Base-by-base conservation (phyloP, 2,113 vertebrate species). In the Melozone crissalis region DNA sequence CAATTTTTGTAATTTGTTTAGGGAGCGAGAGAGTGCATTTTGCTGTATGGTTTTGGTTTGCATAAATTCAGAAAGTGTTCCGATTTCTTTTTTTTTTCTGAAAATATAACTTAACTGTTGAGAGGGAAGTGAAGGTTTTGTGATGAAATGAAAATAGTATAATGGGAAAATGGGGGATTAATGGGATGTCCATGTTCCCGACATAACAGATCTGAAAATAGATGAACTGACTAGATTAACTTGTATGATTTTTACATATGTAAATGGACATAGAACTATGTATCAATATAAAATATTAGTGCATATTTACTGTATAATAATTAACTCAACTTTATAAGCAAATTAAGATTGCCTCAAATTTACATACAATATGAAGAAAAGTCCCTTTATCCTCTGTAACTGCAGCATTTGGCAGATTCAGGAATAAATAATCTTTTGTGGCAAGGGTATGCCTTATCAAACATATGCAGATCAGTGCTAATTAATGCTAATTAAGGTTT, bases 401-500 rank as follows among this genome's bases (percentile, higher is more conserved):
- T 92, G 97, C 97, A 97, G 95, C 98, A 97, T 98, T 98, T 98
- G 97, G 98, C 98, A 98, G 97, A 98, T 98, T 98, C 97, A 96
- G 95, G 97, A 97, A 98, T 98, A 98, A 98, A 98, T 98, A 98
- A 98, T 98, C 98, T 98, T 98, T 98, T 98, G 98, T 98, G 97
- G 98, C 98, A 98, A 98, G 98, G 98, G 98, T 98, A 98, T 97
- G 98, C 98, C 98, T 98, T 99, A 99, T 99, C 98, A 99, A 98
- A 99, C 97, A 98, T 98, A 99, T 99, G 98, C 98, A 99, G 98
- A 99, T 98, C 98, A 98, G 98, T 96, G 97, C 98, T 99, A 98
- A 98, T 99, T 99, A 99, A 98, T 98, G 98, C 98, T 98, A 99
- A 98, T 99, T 98, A 99, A 98, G 98, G 97, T 98, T 98, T 98